Conservation (phyloP, 2,888 invertebrate species). For the Danaus chrysippus region DNA sequence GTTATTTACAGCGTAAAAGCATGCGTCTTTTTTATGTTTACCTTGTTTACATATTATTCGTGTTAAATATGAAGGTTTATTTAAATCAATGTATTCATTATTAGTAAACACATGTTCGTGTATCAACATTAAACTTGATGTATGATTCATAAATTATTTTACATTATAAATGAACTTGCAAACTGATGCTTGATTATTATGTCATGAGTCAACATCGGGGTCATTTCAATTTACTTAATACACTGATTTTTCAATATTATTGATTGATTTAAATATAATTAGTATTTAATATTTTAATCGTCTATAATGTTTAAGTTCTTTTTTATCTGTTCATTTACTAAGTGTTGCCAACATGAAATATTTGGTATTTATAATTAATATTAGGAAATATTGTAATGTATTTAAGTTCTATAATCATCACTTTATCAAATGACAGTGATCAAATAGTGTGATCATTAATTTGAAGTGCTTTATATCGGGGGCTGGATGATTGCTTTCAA, state of each 20-base stretch:
- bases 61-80: conserved; percentile 7
- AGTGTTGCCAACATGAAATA: no score
- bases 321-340: no score
- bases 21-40: background rate
- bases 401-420: background rate
- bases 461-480: conserved; percentile 10
- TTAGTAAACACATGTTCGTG: no score
- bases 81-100: conserved; percentile 4
- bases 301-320: no score
- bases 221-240: conserved; percentile 1
- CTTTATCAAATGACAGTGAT: background rate
- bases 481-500: conserved; percentile 30
- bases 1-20: background rate
- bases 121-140: conserved; percentile 13
- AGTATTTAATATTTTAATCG: no score
- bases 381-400: background rate
- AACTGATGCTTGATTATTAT: conserved; percentile 7
- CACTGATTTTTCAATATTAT: background rate
- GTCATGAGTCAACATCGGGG: background rate
- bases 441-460: conserved; percentile 4
- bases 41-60: background rate
- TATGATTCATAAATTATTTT: background rate
- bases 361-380: background rate
- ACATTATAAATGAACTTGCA: conserved; percentile 15
- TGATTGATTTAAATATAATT: background rate